Percentiles rank a stretch among this genome's conserved stretches.
Evolutionary conservation across 2,888 invertebrate species (phyloP).

Genomic region (Polylopha cassiicola): DNA sequence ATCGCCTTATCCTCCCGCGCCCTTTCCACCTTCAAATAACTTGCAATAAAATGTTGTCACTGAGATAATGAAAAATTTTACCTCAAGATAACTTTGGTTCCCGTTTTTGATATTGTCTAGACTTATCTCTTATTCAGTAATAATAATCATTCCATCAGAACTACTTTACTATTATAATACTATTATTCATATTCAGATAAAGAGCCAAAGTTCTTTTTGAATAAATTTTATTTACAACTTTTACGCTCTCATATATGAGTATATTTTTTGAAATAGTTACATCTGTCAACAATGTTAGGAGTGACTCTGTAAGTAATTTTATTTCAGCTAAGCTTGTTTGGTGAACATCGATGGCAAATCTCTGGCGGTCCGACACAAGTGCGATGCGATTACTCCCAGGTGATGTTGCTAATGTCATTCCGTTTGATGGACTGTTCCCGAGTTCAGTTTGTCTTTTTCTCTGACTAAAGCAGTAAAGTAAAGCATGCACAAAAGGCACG

Average conservation of each 20-base stretch:
- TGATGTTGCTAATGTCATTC: constrained; percentile 36
- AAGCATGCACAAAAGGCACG: constrained; percentile 12
- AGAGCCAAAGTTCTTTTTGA: too few relatives aligned
- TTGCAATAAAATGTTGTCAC: constrained; percentile 36
- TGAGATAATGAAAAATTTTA: constrained; percentile 32
- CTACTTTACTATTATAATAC: too few relatives aligned
- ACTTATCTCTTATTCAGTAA: too few relatives aligned
- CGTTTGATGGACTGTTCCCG: constrained; percentile 34
- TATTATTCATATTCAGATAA: too few relatives aligned
- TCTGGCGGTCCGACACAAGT: constrained; percentile 21
- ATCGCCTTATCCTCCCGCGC: constrained; percentile 23
- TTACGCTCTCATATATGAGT: too few relatives aligned
- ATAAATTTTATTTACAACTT: too few relatives aligned
- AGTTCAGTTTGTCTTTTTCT: constrained; percentile 32
- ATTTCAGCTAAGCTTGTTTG: too few relatives aligned
- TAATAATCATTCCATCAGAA: too few relatives aligned
- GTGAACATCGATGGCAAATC: not conserved
- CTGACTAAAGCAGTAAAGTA: constrained; percentile 28
- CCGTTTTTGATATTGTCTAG: too few relatives aligned
- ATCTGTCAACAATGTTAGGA: too few relatives aligned
- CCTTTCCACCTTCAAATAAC: constrained; percentile 30
- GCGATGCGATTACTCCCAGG: constrained; percentile 43
- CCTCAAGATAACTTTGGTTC: constrained; percentile 10
- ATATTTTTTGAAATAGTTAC: too few relatives aligned
- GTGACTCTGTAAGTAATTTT: too few relatives aligned